Evolutionary conservation across 2,888 invertebrate species (phyloP).

Genomic region (Chironomus riparius): DNA sequence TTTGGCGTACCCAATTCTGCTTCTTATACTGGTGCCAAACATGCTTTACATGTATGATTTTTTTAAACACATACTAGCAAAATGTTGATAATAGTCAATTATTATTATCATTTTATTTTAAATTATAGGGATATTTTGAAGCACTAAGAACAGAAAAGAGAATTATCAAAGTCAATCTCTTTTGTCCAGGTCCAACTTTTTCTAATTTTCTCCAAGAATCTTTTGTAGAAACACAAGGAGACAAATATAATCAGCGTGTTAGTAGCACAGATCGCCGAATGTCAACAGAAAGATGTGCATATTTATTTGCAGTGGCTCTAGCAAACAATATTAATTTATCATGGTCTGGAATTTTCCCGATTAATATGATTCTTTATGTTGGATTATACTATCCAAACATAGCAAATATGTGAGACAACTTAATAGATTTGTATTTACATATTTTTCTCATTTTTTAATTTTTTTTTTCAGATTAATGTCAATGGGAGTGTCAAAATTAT

Average conservation of each 20-base stretch:
- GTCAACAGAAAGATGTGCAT: slow-evolving; percentile 49
- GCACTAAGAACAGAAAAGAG: slow-evolving; percentile 49
- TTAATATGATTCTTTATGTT: slow-evolving; percentile 50
- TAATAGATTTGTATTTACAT: neutral
- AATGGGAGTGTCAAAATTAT: neutral
- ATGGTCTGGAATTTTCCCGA: slow-evolving; percentile 61
- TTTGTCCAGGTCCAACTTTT: slow-evolving; percentile 67
- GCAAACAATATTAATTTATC: slow-evolving; percentile 53
- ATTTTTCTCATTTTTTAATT: neutral
- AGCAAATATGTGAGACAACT: slow-evolving; percentile 28
- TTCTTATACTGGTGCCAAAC: slow-evolving; percentile 64
- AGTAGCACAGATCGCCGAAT: slow-evolving; percentile 45
- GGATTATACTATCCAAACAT: slow-evolving; percentile 51
- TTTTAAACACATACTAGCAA: too few relatives aligned
- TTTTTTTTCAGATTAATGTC: neutral
- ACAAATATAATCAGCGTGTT: slow-evolving; percentile 37
- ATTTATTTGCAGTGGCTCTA: slow-evolving; percentile 49
- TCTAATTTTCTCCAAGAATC: slow-evolving; percentile 7
- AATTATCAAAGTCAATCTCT: slow-evolving; percentile 53
- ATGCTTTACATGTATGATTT: slow-evolving; percentile 67
- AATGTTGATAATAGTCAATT: too few relatives aligned
- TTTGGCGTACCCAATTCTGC: slow-evolving; percentile 56
- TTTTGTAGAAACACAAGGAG: neutral
- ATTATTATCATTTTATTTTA: too few relatives aligned
- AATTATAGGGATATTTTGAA: slow-evolving; percentile 60